phyloP scores from a whole-genome alignment of 2,888 invertebrate genomes.

The Beris chalybata region DNA sequence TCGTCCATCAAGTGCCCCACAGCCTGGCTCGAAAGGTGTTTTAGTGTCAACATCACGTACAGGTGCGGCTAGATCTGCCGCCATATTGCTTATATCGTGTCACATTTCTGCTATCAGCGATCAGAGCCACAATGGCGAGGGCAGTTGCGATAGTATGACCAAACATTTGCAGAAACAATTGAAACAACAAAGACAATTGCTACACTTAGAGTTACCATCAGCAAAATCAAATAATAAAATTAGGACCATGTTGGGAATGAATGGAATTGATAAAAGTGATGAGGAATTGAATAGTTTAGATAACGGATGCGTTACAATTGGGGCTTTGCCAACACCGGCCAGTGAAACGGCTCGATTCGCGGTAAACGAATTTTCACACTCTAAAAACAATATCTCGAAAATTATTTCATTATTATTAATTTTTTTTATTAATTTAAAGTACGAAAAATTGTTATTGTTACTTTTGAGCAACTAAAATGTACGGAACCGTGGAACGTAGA shows the following conservation, averaged over 20 bases:
- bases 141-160: slow-evolving; percentile 47
- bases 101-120: slow-evolving; percentile 67
- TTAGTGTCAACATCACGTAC: slow-evolving; percentile 80
- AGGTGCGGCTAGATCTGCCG: slow-evolving; percentile 92
- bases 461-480: too few species aligned
- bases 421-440: too few species aligned
- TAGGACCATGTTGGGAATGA: slow-evolving; percentile 55
- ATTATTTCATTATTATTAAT: slow-evolving; percentile 36
- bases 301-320: slow-evolving; percentile 55
- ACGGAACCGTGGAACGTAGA: too few species aligned
- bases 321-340: slow-evolving; percentile 57
- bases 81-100: slow-evolving; percentile 93
- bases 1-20: slow-evolving; percentile 59
- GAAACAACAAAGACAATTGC: slow-evolving; percentile 56
- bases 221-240: slow-evolving; percentile 54
- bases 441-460: too few species aligned
- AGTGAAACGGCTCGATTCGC: slow-evolving; percentile 57
- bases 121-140: slow-evolving; percentile 54
- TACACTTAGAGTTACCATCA: slow-evolving; percentile 56
- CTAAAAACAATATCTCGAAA: slow-evolving; percentile 18
- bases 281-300: slow-evolving; percentile 51
- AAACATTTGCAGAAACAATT: slow-evolving; percentile 57
- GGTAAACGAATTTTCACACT: slow-evolving; percentile 48
- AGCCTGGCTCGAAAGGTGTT: slow-evolving; percentile 65
- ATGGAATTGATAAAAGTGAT: slow-evolving; percentile 52